A percentile compares a stretch with the other conserved stretches of the same genome.
Evolutionary conservation across 2,888 invertebrate species (phyloP).

Genomic region (Yponomeuta cagnagella): DNA sequence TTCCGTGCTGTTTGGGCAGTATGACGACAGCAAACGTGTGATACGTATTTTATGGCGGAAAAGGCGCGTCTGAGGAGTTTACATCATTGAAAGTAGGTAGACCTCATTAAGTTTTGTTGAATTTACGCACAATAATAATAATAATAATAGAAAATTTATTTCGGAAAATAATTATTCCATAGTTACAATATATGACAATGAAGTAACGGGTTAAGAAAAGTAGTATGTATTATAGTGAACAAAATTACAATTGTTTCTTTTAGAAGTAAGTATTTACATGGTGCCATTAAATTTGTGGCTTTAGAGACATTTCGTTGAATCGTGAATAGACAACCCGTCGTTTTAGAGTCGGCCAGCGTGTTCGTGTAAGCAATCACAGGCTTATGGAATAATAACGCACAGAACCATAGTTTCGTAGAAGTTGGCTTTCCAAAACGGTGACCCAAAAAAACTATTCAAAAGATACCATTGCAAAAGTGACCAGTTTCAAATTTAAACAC

Average conservation of each 20-base stretch:
- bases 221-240: background rate
- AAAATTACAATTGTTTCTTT: constrained; percentile 13
- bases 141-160: no score
- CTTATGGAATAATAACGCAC: background rate
- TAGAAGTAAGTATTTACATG: constrained; percentile 9
- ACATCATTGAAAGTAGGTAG: no score
- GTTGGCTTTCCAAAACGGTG: background rate
- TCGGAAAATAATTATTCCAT: no score
- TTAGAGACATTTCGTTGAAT: constrained; percentile 8
- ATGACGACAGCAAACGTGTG: no score
- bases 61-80: no score
- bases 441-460: no score
- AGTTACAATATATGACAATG: no score
- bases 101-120: background rate
- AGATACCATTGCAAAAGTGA: no score
- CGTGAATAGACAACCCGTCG: constrained; percentile 64
- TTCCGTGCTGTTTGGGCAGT: no score
- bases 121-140: background rate
- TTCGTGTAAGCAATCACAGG: constrained; percentile 67
- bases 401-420: background rate
- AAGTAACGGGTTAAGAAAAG: background rate
- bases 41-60: no score
- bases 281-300: constrained; percentile 9
- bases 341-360: constrained; percentile 72
- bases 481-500: no score